Evolutionary conservation across 2,113 vertebrate species (phyloP).

Genomic region (Ceyx melanurus): DNA sequence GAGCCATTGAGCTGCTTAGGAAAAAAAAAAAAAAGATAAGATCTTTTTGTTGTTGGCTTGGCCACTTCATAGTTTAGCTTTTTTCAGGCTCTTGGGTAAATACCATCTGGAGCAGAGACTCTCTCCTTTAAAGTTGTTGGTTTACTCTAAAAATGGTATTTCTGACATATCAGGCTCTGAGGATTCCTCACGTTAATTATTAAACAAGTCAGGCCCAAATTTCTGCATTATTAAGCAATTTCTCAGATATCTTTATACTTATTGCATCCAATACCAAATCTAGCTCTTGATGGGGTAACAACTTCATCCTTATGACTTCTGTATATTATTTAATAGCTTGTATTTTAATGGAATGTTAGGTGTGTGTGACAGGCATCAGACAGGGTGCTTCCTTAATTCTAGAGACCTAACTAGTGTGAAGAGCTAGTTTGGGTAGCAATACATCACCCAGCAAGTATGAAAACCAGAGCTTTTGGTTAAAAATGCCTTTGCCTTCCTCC

Average conservation of each 20-base stretch:
- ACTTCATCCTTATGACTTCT: background rate
- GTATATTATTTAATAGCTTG: background rate
- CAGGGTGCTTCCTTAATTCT: background rate
- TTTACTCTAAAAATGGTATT: background rate
- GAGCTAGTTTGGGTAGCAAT: background rate
- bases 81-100: background rate
- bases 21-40: background rate
- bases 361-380: background rate
- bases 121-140: conserved; percentile 2
- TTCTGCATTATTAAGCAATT: background rate
- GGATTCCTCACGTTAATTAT: background rate
- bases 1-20: background rate
- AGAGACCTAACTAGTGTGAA: background rate
- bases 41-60: background rate
- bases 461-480: background rate
- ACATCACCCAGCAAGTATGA: fast-evolving
- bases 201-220: background rate
- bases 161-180: background rate
- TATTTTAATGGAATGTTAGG: background rate
- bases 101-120: background rate
- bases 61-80: background rate
- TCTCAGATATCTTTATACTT: background rate
- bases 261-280: background rate
- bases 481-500: background rate
- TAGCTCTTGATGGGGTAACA: background rate